A percentile compares a stretch with the other conserved stretches of the same genome.
phyloP scores from a whole-genome alignment of 2,797 vertebrate genomes.

The Phrynocephalus forsythii region DNA sequence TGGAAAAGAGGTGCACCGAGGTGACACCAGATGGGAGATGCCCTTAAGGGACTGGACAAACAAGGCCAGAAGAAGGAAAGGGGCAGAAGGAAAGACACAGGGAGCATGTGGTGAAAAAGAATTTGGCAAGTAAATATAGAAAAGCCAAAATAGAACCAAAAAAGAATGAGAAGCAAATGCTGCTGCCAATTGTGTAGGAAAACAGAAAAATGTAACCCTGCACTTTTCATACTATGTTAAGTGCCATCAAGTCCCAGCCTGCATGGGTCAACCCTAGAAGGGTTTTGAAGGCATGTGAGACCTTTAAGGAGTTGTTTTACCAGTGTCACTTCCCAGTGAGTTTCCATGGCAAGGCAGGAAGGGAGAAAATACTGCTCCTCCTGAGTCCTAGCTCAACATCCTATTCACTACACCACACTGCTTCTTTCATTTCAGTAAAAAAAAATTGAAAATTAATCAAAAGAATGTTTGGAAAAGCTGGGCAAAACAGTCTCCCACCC shows the following conservation, averaged over 20 bases:
- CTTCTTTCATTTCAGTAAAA: too few relatives aligned
- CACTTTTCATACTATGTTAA: neutral
- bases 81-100: neutral
- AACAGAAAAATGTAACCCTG: neutral
- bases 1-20: constrained; percentile 8
- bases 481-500: neutral
- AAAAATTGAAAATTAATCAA: neutral
- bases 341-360: too few relatives aligned
- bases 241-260: too few relatives aligned
- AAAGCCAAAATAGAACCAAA: neutral
- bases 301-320: too few relatives aligned
- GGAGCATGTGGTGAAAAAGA: neutral
- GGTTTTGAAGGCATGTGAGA: too few relatives aligned
- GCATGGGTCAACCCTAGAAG: too few relatives aligned
- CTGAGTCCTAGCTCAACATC: too few relatives aligned
- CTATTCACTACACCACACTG: too few relatives aligned
- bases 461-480: neutral
- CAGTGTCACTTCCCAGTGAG: too few relatives aligned
- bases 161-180: neutral
- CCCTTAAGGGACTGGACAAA: neutral
- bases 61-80: neutral
- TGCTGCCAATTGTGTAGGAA: neutral
- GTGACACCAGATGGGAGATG: neutral
- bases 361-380: too few relatives aligned
- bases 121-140: neutral